Conservation (phyloP, 53 echinoderm and acorn worm genomes). For the Apostichopus leukothele region DNA sequence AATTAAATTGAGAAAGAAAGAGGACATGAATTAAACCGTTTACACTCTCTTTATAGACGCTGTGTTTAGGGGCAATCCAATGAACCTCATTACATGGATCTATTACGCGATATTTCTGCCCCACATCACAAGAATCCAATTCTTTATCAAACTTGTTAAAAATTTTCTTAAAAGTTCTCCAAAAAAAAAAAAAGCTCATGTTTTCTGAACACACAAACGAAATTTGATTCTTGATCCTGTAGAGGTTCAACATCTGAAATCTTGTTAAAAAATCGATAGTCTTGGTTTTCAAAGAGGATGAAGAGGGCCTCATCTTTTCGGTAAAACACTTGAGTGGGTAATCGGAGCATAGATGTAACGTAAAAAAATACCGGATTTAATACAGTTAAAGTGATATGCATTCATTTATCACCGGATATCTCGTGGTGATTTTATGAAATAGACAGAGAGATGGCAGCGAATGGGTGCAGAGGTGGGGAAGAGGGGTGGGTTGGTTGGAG, state of each 20-base stretch:
- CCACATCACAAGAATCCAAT: conserved; percentile 34
- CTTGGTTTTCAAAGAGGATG: conserved; percentile 8
- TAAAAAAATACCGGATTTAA: not conserved
- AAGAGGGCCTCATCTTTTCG: not conserved
- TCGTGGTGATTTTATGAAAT: too few relatives aligned
- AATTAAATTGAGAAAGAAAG: conserved; percentile 35
- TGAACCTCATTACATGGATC: conserved; percentile 42
- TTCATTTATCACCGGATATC: too few relatives aligned
- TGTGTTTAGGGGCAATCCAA: conserved; percentile 38
- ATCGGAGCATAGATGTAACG: not conserved
- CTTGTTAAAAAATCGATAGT: conserved; percentile 38
- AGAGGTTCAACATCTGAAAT: conserved; percentile 27
- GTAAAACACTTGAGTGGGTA: conserved; percentile 1
- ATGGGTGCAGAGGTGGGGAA: too few relatives aligned
- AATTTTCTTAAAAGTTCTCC: not conserved
- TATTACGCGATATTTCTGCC: conserved; percentile 36
- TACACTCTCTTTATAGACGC: conserved; percentile 23
- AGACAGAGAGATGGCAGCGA: too few relatives aligned
- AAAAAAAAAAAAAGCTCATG: conserved; percentile 9
- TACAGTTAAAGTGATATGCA: not conserved
- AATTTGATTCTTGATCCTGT: conserved; percentile 39
- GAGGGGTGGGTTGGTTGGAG: too few relatives aligned
- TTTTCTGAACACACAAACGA: conserved; percentile 47
- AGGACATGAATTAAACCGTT: conserved; percentile 23
- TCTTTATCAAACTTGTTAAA: conserved; percentile 14